Base-by-base conservation (phyloP, 2,797 vertebrate species). In the Chaetophractus vellerosus region DNA sequence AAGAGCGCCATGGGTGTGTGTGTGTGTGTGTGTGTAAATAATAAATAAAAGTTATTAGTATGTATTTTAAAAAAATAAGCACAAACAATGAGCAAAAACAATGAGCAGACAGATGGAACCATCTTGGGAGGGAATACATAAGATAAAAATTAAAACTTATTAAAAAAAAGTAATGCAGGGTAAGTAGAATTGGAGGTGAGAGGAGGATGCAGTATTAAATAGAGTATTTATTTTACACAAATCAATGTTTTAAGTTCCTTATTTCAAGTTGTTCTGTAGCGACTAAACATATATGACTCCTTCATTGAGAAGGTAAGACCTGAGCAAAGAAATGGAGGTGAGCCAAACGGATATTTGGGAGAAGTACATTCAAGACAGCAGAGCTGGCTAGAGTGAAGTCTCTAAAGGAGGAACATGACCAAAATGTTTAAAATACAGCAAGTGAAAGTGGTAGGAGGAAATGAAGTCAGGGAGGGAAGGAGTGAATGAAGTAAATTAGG, bases 251-350 rank as follows among this genome's bases (percentile, higher is more conserved):
- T n/a, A n/a, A n/a, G n/a, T n/a, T n/a, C n/a, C n/a, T n/a, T n/a
- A n/a, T n/a, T n/a, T n/a, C n/a, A n/a, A n/a, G n/a, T n/a, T n/a
- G n/a, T n/a, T n/a, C n/a, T n/a, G n/a, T n/a, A n/a, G n/a, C n/a
- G n/a, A n/a, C n/a, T n/a, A n/a, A n/a, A n/a, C n/a, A n/a, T n/a
- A n/a, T n/a, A n/a, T n/a, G n/a, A n/a, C n/a, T n/a, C n/a, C n/a
- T n/a, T n/a, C 55, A 55, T 8, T 55, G 55, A 85, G 57, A 84
- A 78, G 36, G 64, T 59, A 41, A 90, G n/a, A 78, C 76, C 88
- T 79, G 72, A 95, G 36, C 45, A 90, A 88, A 94, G 24, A 91
- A 21, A 72, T 75, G 24, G 66, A 57, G 1, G 59, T 59, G 38
- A 95, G 48, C 10, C 72, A 93, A 76, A 16, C 9, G 82, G 64